Evolutionary conservation across 2,113 vertebrate genomes (phyloP), one percentile per base, ranked within the genome.

Genomic region (Rhea pennata): DNA sequence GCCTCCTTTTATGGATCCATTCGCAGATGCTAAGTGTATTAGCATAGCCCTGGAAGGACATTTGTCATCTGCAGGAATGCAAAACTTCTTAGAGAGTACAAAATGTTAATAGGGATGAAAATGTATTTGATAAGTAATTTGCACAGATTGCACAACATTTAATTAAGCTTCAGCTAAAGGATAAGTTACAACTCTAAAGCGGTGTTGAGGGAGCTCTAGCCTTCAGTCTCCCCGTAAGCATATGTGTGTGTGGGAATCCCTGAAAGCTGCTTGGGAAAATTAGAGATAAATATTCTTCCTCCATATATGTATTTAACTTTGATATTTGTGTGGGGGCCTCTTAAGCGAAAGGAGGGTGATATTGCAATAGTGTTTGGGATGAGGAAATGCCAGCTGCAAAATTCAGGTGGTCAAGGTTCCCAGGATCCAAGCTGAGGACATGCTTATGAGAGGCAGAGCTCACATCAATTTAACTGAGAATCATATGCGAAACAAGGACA

Each of bases 221-320:
- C 9, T 96, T 87, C 51, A 44, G 87, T 95, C 84, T 81, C 84
- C 74, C 75, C 39, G 33, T 17, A 22, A 86, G 24, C 40, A 40
- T 67, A 69, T 69, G 31, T 27, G 51, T 8, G 17, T 61, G 67
- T 54, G 51, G 91, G 71, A 93, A 95, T 51, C 72, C 29, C 39
- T 90, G 71, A 90, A 92, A 92, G 94, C 19, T 33, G 39, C 67
- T 65, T 77, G 14, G 39, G 42, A 90, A 95, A 93, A 92, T 75
- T 71, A 95, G 59, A 64, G 84, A 91, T 73, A 40, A 88, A 50
- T 91, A 96, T 91, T 95, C 89, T 89, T 90, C 92, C 84, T 62
- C 5, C 31, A 1, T 54, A 40, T 0, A 0, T 10, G 24, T 62
- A 91, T 48, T 93, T 73, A 88, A 70, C 74, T 96, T 87, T 83